Conservation (phyloP, 1,140 invertebrate species). For the Caenorhabditis brenneri region DNA sequence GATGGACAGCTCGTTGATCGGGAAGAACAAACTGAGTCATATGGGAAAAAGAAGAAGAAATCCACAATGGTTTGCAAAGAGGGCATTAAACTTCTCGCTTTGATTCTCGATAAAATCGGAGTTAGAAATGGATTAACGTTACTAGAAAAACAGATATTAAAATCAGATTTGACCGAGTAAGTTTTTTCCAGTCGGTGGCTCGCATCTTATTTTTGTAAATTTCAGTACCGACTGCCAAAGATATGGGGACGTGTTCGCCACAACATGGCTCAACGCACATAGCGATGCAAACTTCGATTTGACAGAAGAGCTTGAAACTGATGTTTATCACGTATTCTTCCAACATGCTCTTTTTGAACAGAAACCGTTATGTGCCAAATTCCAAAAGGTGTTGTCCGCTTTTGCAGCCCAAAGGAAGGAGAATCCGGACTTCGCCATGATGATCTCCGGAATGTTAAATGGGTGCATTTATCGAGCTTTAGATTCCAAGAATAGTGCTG, state of each 20-base stretch:
- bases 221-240: conserved; percentile 19
- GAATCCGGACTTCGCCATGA: background rate
- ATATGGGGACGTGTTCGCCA: background rate
- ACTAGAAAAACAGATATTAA: background rate
- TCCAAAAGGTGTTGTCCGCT: background rate
- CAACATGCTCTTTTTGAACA: conserved; percentile 1
- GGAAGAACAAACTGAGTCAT: no score
- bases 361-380: background rate
- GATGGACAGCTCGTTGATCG: no score
- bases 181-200: background rate
- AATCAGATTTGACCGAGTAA: background rate
- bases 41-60: no score
- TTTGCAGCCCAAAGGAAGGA: background rate
- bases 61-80: background rate
- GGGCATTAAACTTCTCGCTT: background rate
- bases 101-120: background rate
- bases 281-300: background rate
- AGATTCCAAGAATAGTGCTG: background rate
- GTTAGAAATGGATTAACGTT: background rate
- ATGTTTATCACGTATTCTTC: background rate
- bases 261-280: background rate
- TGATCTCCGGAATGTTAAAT: background rate
- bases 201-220: no score
- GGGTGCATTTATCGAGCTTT: background rate
- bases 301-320: background rate